phyloP scores from a whole-genome alignment of 2,113 vertebrate genomes.

The Dicaeum eximium region DNA sequence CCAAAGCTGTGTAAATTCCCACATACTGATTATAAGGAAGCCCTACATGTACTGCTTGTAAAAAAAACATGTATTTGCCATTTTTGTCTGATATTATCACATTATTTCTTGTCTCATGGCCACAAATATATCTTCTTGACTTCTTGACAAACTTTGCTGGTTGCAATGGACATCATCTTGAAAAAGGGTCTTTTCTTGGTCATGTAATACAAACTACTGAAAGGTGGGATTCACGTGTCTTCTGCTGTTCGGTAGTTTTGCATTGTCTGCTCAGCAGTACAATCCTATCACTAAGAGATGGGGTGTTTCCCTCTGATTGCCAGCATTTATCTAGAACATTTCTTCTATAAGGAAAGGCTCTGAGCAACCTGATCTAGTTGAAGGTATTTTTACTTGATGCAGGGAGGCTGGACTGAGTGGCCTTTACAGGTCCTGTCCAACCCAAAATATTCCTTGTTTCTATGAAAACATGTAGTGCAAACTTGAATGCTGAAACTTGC shows the following conservation, averaged over 20 bases:
- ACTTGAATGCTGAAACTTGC: background rate
- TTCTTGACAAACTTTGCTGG: fast-evolving
- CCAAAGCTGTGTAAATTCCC: background rate
- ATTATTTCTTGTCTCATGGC: background rate
- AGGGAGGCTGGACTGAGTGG: background rate
- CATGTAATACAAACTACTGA: background rate
- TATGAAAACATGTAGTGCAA: background rate
- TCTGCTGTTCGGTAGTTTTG: background rate
- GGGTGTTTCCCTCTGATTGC: background rate
- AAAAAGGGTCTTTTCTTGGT: background rate
- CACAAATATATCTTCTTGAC: background rate
- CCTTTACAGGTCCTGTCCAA: background rate
- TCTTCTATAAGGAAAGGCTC: background rate
- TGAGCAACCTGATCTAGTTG: background rate
- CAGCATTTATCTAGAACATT: background rate
- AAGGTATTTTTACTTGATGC: background rate
- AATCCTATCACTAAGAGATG: background rate
- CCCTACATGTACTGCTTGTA: background rate
- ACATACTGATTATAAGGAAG: background rate
- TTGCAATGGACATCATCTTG: background rate
- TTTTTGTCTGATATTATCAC: background rate
- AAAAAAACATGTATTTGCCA: background rate
- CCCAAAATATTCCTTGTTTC: background rate
- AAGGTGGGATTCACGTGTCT: background rate
- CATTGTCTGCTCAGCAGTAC: background rate